These are phyloP conservation scores for Vireo altiloquus DNA, from an alignment of 2,113 vertebrate species.

Conservation along the genomic window DNA sequence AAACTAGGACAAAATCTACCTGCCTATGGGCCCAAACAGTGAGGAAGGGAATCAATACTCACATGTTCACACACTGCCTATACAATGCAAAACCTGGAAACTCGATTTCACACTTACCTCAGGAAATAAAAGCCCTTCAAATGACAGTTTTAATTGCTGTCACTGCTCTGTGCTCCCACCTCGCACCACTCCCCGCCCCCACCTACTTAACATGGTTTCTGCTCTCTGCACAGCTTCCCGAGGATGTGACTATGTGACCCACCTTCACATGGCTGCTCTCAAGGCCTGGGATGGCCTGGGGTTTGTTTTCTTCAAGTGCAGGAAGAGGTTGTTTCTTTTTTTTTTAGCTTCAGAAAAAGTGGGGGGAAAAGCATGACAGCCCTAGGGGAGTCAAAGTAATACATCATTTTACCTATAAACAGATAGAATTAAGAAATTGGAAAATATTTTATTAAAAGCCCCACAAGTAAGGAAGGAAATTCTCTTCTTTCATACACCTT, in stretches of 20 bases:
- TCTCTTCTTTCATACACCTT: not conserved
- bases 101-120: not conserved
- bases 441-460: not conserved
- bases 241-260: not conserved
- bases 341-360: not conserved
- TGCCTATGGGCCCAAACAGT: not conserved
- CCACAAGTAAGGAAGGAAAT: not conserved
- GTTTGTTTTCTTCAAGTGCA: not conserved
- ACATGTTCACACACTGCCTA: not conserved
- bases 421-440: not conserved
- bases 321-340: not conserved
- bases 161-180: not conserved
- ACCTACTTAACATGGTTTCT: not conserved
- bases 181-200: rapidly evolving
- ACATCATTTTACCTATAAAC: not conserved
- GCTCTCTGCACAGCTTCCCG: not conserved
- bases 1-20: conserved; percentile 39
- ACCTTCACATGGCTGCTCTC: not conserved
- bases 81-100: not conserved
- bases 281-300: not conserved
- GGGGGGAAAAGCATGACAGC: not conserved
- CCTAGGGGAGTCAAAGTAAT: not conserved
- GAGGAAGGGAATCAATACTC: not conserved
- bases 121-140: not conserved
- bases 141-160: not conserved